These are phyloP conservation scores for Colaptes auratus DNA, from an alignment of 2,113 vertebrate species.

Conservation along the genomic window DNA sequence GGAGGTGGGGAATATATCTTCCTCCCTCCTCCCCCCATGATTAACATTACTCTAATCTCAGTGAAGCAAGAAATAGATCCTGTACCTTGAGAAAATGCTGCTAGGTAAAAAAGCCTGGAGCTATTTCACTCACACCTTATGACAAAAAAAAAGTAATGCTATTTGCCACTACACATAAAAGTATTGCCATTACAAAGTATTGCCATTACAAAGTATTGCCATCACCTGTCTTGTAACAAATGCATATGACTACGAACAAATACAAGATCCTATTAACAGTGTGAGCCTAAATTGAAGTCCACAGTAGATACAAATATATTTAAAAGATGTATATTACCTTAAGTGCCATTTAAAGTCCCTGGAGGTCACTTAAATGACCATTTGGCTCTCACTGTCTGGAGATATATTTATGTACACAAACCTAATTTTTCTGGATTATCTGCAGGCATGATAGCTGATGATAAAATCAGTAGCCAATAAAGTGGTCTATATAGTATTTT, in stretches of 20 bases:
- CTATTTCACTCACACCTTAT: not conserved
- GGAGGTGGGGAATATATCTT: not conserved
- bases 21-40: not conserved
- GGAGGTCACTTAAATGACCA: not conserved
- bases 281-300: not conserved
- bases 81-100: not conserved
- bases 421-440: not conserved
- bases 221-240: not conserved
- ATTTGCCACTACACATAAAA: not conserved
- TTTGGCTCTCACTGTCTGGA: not conserved
- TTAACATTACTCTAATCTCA: not conserved
- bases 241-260: not conserved
- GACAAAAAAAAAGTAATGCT: not conserved
- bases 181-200: too few relatives aligned
- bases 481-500: not conserved
- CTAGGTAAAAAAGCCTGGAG: not conserved
- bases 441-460: not conserved
- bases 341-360: not conserved
- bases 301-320: not conserved
- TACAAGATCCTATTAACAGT: not conserved
- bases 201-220: not conserved
- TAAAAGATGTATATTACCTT: not conserved
- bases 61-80: not conserved
- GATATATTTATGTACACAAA: conserved; percentile 4
- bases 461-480: conserved; percentile 4